Conservation (phyloP, 2,797 vertebrate genomes). For the Lerista edwardsae region DNA sequence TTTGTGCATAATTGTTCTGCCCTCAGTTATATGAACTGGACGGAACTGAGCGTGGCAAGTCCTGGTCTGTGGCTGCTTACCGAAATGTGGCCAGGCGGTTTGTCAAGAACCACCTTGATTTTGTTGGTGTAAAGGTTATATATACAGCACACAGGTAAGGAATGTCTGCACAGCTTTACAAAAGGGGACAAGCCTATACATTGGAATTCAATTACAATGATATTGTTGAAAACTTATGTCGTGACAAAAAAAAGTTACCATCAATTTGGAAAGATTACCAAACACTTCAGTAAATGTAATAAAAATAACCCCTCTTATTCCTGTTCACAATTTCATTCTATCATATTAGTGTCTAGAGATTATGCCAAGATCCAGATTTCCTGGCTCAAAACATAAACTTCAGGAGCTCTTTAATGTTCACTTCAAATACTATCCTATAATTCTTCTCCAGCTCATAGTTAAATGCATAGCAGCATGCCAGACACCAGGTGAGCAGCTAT, state of each 20-base stretch:
- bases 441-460: background rate
- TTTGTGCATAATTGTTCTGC: background rate
- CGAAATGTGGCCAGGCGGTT: constrained; percentile 80
- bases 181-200: background rate
- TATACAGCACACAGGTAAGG: constrained; percentile 82
- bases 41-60: constrained; percentile 76
- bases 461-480: background rate
- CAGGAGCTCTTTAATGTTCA: background rate
- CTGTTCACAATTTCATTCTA: background rate
- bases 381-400: background rate
- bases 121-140: constrained; percentile 86
- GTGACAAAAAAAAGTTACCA: background rate
- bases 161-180: background rate
- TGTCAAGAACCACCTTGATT: constrained; percentile 81
- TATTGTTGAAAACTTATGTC: no score
- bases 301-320: background rate
- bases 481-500: background rate
- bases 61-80: constrained; percentile 83
- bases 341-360: background rate
- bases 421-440: background rate
- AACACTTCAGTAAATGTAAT: background rate
- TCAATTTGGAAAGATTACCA: background rate
- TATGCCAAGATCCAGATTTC: background rate
- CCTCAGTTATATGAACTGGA: constrained; percentile 88
- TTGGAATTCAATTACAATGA: background rate